A percentile compares a stretch with the other conserved stretches of the same genome.
phyloP scores from a whole-genome alignment of 2,113 vertebrate genomes.

The Meleagris gallopavo region DNA sequence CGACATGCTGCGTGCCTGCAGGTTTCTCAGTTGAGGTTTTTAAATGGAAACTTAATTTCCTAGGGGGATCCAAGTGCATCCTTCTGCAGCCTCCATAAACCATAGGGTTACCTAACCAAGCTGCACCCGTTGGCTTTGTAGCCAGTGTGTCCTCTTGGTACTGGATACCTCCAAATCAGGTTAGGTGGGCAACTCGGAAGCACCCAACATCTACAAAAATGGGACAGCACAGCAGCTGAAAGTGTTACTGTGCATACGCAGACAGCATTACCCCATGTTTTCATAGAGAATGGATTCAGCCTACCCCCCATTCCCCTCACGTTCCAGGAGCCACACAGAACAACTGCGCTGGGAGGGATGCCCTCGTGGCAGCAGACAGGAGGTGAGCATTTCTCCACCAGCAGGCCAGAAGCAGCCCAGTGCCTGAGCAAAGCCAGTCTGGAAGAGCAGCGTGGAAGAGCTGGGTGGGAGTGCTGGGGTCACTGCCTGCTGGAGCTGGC shows the following conservation, averaged over 20 bases:
- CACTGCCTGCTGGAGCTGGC: neutral
- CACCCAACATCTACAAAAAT: neutral
- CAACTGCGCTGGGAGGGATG: neutral
- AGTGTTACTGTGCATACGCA: rapidly evolving
- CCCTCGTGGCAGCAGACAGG: neutral
- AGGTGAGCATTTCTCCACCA: neutral
- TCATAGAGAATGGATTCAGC: neutral
- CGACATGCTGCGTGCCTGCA: no score
- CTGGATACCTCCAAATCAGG: neutral
- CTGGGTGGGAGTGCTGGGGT: neutral
- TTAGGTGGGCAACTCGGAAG: neutral
- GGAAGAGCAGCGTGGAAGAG: neutral
- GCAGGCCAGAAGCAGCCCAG: neutral
- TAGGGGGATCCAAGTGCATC: neutral
- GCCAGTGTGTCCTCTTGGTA: neutral
- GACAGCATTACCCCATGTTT: neutral
- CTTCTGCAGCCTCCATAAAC: neutral
- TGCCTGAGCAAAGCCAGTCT: neutral
- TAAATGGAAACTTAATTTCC: neutral
- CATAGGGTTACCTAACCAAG: neutral
- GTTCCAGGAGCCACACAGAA: rapidly evolving
- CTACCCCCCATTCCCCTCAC: neutral
- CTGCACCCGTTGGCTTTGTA: neutral
- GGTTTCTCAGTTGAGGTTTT: neutral
- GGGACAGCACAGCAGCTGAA: rapidly evolving